Evolutionary conservation across 2,888 invertebrate genomes (phyloP).

Genomic region (Apantesis nais): DNA sequence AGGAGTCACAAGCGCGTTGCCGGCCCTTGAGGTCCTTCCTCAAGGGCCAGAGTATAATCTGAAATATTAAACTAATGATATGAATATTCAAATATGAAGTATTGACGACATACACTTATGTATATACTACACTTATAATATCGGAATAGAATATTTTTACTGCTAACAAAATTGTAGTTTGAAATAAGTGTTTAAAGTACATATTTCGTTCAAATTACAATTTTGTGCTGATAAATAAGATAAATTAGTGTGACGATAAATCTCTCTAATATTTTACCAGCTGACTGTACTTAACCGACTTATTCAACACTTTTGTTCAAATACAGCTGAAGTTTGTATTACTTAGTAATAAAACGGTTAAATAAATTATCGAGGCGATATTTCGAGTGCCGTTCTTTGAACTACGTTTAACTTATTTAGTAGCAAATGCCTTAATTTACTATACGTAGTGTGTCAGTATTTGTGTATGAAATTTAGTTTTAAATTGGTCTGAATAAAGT

Average conservation of each 20-base stretch:
- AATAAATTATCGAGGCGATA: slow-evolving; percentile 6
- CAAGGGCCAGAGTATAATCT: too few species aligned
- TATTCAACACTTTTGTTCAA: background rate
- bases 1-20: too few species aligned
- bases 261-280: background rate
- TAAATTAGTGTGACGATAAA: background rate
- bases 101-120: too few species aligned
- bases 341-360: slow-evolving; percentile 12
- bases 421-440: slow-evolving; percentile 21
- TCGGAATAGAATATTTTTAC: too few species aligned
- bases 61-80: too few species aligned
- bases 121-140: too few species aligned
- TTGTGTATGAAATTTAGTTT: slow-evolving; percentile 26
- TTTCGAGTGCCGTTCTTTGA: slow-evolving; percentile 20
- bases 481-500: slow-evolving; percentile 24
- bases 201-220: too few species aligned
- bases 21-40: too few species aligned
- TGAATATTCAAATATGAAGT: too few species aligned
- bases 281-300: background rate
- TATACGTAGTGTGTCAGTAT: slow-evolving; percentile 24
- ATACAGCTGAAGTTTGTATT: background rate
- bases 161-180: too few species aligned
- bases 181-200: too few species aligned
- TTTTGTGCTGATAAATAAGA: background rate
- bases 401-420: slow-evolving; percentile 31